phyloP scores from a whole-genome alignment of 2,888 invertebrate genomes.

The Agriopis leucophaearia region DNA sequence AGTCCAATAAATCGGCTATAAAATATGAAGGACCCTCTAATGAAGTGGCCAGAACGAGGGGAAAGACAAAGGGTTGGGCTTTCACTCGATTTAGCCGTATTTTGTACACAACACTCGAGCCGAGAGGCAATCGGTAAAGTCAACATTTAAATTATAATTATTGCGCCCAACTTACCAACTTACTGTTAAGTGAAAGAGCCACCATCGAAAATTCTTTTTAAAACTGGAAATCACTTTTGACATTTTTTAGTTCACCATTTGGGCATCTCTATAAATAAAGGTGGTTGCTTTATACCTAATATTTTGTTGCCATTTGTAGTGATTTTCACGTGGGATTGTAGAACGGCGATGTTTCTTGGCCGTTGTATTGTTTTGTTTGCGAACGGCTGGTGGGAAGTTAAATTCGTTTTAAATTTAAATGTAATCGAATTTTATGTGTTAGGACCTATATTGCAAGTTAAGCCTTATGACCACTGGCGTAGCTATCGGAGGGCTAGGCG shows the following conservation, averaged over 20 bases:
- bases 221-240: neutral
- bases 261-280: neutral
- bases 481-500: too few species aligned
- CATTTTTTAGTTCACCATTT: neutral
- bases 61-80: conserved; percentile 72
- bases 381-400: neutral
- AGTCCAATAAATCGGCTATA: conserved; percentile 46
- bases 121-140: conserved; percentile 64
- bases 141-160: conserved; percentile 59
- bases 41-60: conserved; percentile 60
- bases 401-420: neutral
- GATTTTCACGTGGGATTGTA: conserved; percentile 65
- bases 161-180: neutral
- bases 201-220: neutral
- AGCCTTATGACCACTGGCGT: too few species aligned
- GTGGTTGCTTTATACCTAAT: conserved; percentile 4
- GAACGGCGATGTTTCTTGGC: conserved; percentile 4
- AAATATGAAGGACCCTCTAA: conserved; percentile 59
- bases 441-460: neutral
- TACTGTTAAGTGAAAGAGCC: neutral
- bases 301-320: conserved; percentile 63
- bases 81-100: conserved; percentile 76
- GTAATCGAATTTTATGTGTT: neutral
- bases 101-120: conserved; percentile 78
- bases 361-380: conserved; percentile 11